Base-by-base conservation (phyloP, 2,888 invertebrate genomes). In the Meganola albula region DNA sequence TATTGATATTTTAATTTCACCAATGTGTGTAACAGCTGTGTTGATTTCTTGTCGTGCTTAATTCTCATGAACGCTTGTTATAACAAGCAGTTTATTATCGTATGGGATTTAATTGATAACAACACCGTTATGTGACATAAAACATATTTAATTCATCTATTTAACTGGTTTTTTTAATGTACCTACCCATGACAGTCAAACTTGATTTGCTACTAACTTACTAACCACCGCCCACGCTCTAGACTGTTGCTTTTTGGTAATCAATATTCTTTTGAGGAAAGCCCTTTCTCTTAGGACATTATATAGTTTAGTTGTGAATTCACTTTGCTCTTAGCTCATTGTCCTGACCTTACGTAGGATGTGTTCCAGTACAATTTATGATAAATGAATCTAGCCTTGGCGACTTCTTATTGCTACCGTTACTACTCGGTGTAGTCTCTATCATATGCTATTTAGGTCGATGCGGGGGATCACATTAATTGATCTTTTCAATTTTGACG, bases 311-410 rank as follows among this genome's bases (percentile, higher is more conserved):
- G 39, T 47, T 35, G 42, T 33, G 31, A 32, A 34, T 25, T 37
- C 26, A 35, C 42, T 48, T 29, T 37, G 30, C 34, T 39, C n/a
- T 52, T 44, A 52, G 49, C 57, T 51, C 47, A 47, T 45, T 44
- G 24, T 34, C 26, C 34, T 36, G 25, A 37, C 31, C 47, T 47
- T 37, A 42, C 34, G 44, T 39, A 37, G 47, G 47, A 55, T 43
- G 48, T 44, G 45, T 44, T 34, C 37, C 41, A 48, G 20, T 20
- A 48, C 75, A 74, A 75, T 71, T 74, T 63, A 67, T 75, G 67
- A 69, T 61, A 78, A 83, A 84, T 83, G 67, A 75, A 80, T 83
- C 70, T 65, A 76, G 63, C 85, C 84, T 85, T 85, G 82, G 58
- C 70, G 66, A 72, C 76, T 68, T 77, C 77, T 79, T n/a, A n/a